A percentile compares a stretch with the other conserved stretches of the same genome.
These are phyloP conservation scores for Leptodactylus fallax DNA, from an alignment of 2,797 vertebrate species.

Conservation along the genomic window DNA sequence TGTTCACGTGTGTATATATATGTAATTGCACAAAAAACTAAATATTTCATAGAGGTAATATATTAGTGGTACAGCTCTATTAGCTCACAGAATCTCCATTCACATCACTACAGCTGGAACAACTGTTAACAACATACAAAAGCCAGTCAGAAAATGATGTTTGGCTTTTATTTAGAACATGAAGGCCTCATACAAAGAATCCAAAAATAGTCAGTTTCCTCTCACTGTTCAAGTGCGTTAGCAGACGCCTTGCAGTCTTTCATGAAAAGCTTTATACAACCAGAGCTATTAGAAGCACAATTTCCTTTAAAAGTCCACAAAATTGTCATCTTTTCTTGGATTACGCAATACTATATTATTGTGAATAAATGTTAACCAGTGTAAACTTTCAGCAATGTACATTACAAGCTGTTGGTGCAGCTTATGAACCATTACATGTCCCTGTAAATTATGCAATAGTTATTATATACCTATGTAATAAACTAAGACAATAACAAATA, in stretches of 20 bases:
- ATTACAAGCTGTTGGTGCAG: background rate
- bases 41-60: background rate
- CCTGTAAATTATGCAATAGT: background rate
- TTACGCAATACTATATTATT: background rate
- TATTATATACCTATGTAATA: background rate
- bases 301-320: background rate
- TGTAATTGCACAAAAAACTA: too few species aligned
- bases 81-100: background rate
- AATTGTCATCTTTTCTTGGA: background rate
- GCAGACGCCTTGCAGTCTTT: background rate
- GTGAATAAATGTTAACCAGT: background rate
- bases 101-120: background rate
- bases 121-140: background rate
- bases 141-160: background rate
- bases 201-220: slow-evolving; percentile 37
- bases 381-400: background rate
- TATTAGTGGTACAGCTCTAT: background rate
- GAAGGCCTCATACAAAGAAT: slow-evolving; percentile 16
- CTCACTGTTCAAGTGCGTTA: background rate
- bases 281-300: background rate
- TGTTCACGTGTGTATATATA: too few species aligned
- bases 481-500: background rate
- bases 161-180: slow-evolving; percentile 23
- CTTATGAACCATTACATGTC: background rate
- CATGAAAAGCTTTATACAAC: background rate